A percentile compares a stretch with the other conserved stretches of the same genome.
phyloP scores from a whole-genome alignment of 2,113 vertebrate species.

The Saguinus midas region DNA sequence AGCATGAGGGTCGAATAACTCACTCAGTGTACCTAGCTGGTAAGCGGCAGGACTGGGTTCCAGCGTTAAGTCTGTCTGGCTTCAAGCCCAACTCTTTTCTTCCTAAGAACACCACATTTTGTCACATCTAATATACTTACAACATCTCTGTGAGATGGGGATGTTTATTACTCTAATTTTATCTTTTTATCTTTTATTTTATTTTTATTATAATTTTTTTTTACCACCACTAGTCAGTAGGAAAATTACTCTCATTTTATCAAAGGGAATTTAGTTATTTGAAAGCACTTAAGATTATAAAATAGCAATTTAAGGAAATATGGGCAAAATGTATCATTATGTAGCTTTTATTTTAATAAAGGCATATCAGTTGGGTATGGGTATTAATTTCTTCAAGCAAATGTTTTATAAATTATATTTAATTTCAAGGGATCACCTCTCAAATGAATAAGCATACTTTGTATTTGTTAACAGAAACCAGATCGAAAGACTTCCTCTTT shows the following conservation, averaged over 20 bases:
- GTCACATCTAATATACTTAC: neutral
- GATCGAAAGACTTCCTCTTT: conserved; percentile 17
- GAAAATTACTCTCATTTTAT: conserved; percentile 34
- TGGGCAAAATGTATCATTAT: neutral
- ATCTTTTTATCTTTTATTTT: neutral
- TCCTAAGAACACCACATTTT: conserved; percentile 7
- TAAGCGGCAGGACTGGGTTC: neutral
- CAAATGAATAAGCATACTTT: conserved; percentile 22
- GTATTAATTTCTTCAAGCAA: conserved; percentile 45
- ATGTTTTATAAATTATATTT: conserved; percentile 23
- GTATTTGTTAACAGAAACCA: conserved; percentile 72
- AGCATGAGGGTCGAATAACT: neutral
- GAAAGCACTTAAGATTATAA: neutral
- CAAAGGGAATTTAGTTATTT: conserved; percentile 24
- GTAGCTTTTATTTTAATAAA: conserved; percentile 49
- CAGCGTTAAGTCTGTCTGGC: neutral
- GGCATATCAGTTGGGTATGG: neutral
- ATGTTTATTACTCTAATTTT: conserved; percentile 44
- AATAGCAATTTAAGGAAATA: conserved; percentile 36
- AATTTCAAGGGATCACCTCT: neutral
- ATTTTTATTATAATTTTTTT: no score
- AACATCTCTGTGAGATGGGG: neutral
- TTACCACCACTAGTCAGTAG: no score
- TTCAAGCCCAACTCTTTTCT: neutral
- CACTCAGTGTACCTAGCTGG: neutral